Evolutionary conservation across 2,888 invertebrate species (phyloP), one percentile per base, ranked within the genome.

Genomic region (Caradrina clavipalpis): DNA sequence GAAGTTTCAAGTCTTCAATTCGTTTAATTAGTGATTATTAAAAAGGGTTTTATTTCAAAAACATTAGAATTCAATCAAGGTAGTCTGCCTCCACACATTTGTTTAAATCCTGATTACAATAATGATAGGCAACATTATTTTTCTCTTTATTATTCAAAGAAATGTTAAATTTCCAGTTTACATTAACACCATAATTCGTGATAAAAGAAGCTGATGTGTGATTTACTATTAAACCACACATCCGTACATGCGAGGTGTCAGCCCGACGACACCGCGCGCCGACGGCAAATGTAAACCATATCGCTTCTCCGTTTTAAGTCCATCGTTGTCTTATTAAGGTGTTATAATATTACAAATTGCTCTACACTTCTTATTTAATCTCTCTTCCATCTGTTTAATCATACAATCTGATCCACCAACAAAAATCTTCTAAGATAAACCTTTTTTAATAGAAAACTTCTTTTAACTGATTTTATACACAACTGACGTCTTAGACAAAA

Each of bases 221-320:
- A 26, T 26, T 26, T 5, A 17, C 50, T n/a, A 8, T 17, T 35
- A 39, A 39, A 5, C 2, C 31, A 15, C 17, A n/a, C 7, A 31
- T 6, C 3, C 19, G n/a, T 17, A 31, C 2, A 2, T 10, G 17
- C 21, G 10, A 26, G 47, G 22, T 3, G 26, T 17, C 0, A 1
- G 8, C 5, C n/a, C 42, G 56, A 7, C 51, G 72, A 51, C n/a
- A n/a, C n/a, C n/a, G n/a, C 17, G 51, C 22, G 62, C 73, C 73
- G 73, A 17, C 73, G 78, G 73, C 70, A 42, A 39, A n/a, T n/a
- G 22, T 17, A 7, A n/a, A 31, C 21, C 17, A 10, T 17, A 1
- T 10, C 15, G 7, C n/a, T 17, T 13, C 10, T 4, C 10, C 13
- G 55, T n/a, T 22, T 13, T 35, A 1, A 61, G 35, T 51, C 7